Base-by-base conservation (phyloP, 2,113 vertebrate genomes). In the Barnardius zonarius region DNA sequence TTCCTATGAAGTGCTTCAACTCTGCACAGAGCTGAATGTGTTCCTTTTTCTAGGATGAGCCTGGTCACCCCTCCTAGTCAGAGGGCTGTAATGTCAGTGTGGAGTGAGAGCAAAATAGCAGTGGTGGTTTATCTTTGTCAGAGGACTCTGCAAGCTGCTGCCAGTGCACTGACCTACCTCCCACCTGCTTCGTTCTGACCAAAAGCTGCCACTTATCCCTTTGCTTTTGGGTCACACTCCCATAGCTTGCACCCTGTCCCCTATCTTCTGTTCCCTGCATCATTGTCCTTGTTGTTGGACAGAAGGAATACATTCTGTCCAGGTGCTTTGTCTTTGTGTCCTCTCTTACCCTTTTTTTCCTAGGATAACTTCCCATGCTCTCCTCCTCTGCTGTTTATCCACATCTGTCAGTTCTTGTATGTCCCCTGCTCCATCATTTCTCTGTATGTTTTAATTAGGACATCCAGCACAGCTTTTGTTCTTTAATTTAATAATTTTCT, bases 401-500 rank as follows among this genome's bases (percentile, higher is more conserved):
- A 62, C 25, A 41, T 80, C 41, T 30, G 6, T 74, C 9, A 0
- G 57, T 87, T 49, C 33, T 83, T 2, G 5, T 20, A 1, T 73
- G 52, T 51, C 31, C 24, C 54, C 11, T 63, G 43, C 37, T 80
- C 41, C 52, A 37, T 70, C 24, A 3, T 73, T 89, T 63, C 17
- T 80, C 59, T 81, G 13, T 85, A 46, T 41, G 27, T 67, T 88
- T 88, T 86, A 87, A 94, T 91, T 92, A 80, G n/a, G 25, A 80
- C 48, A 39, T 85, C 74, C 55, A 1, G 55, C 49, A 90, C 54
- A 74, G 64, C 20, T 90, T 90, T 75, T 68, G 27, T 84, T 94
- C 30, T 83, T 94, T 96, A 84, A 94, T 95, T 93, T 93, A 87
- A 93, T 82, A 19, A 85, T 83, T 25, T 86, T 79, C 86, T 82